phyloP scores from a whole-genome alignment of 2,797 vertebrate genomes.

The Muraenolepis orangiensis region DNA sequence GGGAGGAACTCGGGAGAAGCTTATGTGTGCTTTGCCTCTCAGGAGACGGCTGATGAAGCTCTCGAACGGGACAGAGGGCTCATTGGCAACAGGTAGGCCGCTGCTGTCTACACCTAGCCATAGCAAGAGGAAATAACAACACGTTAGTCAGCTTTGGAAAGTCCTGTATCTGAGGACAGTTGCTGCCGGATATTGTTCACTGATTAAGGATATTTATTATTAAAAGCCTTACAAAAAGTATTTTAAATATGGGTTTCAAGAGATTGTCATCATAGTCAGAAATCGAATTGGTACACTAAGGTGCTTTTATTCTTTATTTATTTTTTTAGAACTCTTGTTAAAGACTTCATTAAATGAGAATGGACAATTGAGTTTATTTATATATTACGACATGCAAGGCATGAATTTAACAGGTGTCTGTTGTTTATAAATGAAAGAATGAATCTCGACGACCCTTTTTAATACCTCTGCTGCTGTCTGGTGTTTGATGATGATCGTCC shows the following conservation, averaged over 20 bases:
- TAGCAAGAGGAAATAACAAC: not conserved
- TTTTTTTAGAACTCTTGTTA: not conserved
- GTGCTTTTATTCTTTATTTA: too few species aligned
- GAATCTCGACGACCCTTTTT: not conserved
- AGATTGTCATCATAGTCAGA: not conserved
- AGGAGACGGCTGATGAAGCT: constrained; percentile 79
- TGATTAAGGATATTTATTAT: not conserved
- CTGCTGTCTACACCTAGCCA: not conserved
- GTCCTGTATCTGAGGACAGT: not conserved
- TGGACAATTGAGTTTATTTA: not conserved
- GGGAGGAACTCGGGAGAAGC: constrained; percentile 82
- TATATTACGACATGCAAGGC: not conserved
- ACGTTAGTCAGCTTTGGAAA: not conserved
- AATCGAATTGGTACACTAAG: not conserved
- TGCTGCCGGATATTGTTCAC: not conserved
- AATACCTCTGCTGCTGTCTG: not conserved
- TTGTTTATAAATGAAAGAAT: not conserved
- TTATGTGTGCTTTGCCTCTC: constrained; percentile 83
- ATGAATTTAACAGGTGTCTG: not conserved
- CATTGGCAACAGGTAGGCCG: constrained; percentile 82
- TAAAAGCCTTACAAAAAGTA: not conserved
- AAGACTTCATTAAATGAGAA: not conserved
- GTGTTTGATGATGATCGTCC: not conserved
- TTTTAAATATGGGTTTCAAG: not conserved
- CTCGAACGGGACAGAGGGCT: constrained; percentile 77